These are phyloP conservation scores for Protula sp. DNA, from an alignment of 2,888 invertebrate species.

Conservation along the genomic window DNA sequence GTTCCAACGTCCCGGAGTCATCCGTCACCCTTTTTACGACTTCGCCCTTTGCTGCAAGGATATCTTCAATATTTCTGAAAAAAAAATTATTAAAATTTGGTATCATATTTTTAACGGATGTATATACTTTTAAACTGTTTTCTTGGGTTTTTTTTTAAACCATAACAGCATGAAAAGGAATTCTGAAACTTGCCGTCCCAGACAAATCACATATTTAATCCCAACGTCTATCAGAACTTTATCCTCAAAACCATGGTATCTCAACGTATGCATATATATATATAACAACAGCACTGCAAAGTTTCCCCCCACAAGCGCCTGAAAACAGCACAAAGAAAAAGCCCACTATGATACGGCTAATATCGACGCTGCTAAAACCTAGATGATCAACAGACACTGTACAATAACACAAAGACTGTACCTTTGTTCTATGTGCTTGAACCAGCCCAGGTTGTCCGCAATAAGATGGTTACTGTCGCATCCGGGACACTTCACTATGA, in stretches of 20 bases:
- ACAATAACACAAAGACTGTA: no score
- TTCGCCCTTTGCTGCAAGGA: slow-evolving; percentile 82
- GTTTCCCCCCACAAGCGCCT: no score
- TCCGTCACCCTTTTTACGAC: slow-evolving; percentile 58
- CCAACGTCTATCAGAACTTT: no score
- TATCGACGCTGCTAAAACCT: no score
- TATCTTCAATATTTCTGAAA: slow-evolving; percentile 78
- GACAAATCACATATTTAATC: no score
- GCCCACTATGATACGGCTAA: no score
- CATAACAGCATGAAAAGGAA: neutral
- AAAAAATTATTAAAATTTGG: slow-evolving; percentile 6
- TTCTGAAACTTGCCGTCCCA: no score
- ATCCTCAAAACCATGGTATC: no score
- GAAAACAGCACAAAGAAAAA: no score
- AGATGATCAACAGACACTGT: no score
- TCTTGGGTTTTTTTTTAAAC: neutral
- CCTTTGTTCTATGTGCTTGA: slow-evolving; percentile 64
- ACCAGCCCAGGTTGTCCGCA: slow-evolving; percentile 95
- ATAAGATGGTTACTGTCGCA: slow-evolving; percentile 88
- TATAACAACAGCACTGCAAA: no score
- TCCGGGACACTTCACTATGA: slow-evolving; percentile 82
- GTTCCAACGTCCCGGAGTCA: slow-evolving; percentile 19
- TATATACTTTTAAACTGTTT: neutral
- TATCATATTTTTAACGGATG: neutral
- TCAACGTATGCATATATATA: no score